Base-by-base conservation (phyloP, 1,140 invertebrate species). In the Leptoteleia sp. region DNA sequence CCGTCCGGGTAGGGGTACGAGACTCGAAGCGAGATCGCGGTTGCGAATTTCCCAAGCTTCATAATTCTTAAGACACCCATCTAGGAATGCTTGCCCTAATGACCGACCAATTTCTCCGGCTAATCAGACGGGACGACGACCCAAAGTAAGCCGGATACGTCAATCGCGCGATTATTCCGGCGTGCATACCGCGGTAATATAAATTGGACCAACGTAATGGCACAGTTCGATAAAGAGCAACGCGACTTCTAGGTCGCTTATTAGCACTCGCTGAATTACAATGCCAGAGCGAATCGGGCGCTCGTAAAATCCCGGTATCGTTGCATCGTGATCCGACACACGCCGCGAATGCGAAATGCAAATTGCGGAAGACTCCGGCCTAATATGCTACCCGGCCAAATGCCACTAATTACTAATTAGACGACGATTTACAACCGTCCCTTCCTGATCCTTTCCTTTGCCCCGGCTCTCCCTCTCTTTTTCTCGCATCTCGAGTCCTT, bases 221-320 rank as follows among this genome's bases (percentile, higher is more conserved):
- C 61, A 67, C 47, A 61, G 67, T 78, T 78, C 76, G 62, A 72
- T 78, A 72, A 61, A 77, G 68, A 71, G 42, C 43, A 29, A 54
- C 31, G 47, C 38, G 25, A 52, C 45, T n/a, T 64, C 38, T 43
- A 22, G 35, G 61, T 76, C 40, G 57, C 67, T 76, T 76, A 80
- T 76, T 80, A 62, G 62, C 59, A 70, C 71, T 62, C 54, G 40
- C 70, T 70, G 61, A 80, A 80, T 76, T 55, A 71, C 52, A 61
- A 57, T 71, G 48, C 42, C 48, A 72, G 54, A 62, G 54, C 35
- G 59, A 59, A 65, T 65, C 38, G 42, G n/a, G 42, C 35, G 27
- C 16, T 62, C 37, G 40, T 71, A 71, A 78, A 78, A 70, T 65
- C 29, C 9, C 12, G 43, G 27, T 55, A 62, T 76, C 55, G 62